Evolutionary conservation across 2,113 vertebrate species (phyloP).

Genomic region (Mastomys natalensis): DNA sequence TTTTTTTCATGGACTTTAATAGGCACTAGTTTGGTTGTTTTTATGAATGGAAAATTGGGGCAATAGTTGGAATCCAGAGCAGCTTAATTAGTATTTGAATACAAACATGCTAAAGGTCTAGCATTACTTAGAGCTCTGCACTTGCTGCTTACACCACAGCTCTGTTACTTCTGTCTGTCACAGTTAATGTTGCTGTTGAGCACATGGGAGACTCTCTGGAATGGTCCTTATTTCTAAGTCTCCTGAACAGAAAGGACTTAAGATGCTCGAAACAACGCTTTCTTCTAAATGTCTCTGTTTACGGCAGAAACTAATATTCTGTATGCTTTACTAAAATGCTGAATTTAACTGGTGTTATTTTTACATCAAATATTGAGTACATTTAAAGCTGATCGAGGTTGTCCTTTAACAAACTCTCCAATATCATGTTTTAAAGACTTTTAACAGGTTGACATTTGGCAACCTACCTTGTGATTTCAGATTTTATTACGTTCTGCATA

Average conservation of each 20-base stretch:
- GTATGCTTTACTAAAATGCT: background rate
- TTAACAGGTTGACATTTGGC: background rate
- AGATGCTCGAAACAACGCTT: background rate
- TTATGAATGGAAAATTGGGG: background rate
- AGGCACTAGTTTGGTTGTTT: background rate
- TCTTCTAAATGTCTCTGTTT: background rate
- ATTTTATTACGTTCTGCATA: background rate
- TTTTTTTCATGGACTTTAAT: background rate
- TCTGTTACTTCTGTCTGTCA: background rate
- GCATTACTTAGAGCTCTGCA: no score
- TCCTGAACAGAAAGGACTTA: background rate
- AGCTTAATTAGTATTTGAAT: background rate
- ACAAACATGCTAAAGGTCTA: background rate
- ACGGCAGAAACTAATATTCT: background rate
- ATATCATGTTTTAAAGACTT: background rate
- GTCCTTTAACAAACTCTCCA: background rate
- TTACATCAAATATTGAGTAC: background rate
- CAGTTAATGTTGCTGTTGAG: background rate
- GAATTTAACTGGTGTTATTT: background rate
- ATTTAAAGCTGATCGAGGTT: background rate
- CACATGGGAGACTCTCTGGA: background rate
- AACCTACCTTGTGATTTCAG: background rate
- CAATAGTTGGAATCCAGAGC: background rate
- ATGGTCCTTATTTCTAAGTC: background rate
- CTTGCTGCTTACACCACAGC: background rate